Base-by-base conservation (phyloP, 1,140 invertebrate genomes). In the Theocolax elegans region DNA sequence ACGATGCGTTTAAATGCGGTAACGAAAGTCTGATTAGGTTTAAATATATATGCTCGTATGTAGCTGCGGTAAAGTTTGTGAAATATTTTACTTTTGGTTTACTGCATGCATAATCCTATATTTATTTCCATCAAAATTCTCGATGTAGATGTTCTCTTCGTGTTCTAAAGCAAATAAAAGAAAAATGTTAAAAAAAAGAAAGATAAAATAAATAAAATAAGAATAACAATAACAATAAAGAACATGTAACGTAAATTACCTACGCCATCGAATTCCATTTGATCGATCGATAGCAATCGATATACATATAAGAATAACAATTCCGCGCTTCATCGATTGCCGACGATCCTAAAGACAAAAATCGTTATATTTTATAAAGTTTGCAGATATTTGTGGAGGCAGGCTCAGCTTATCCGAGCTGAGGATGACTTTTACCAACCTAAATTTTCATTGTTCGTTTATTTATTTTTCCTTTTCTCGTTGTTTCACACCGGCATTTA, bases 1-100 rank as follows among this genome's bases (percentile, higher is more conserved):
- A n/a, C n/a, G n/a, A n/a, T n/a, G n/a, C 29, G 42, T 60, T 1
- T 19, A 21, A 25, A 48, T 67, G 40, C 40, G 27, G 60, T 19
- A 38, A 64, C 29, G 62, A 70, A 70, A 70, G 68, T 70, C 68
- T 70, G 68, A 70, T 64, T 70, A 70, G 60, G 40, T 70, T 44
- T 70, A 70, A 19, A 58, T 48, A n/a, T 25, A n/a, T n/a, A n/a
- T n/a, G n/a, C n/a, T n/a, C n/a, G n/a, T n/a, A n/a, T n/a, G n/a
- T n/a, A n/a, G n/a, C n/a, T n/a, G n/a, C n/a, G n/a, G n/a, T n/a
- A n/a, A n/a, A n/a, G n/a, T n/a, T n/a, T n/a, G n/a, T n/a, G n/a
- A n/a, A n/a, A n/a, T n/a, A n/a, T n/a, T n/a, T n/a, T n/a, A n/a
- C n/a, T n/a, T n/a, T n/a, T n/a, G n/a, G n/a, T n/a, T n/a, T n/a